Percentiles rank a stretch among this genome's conserved stretches.
Evolutionary conservation across 2,797 vertebrate species (phyloP).

Genomic region (Phrynocephalus guinanensis): DNA sequence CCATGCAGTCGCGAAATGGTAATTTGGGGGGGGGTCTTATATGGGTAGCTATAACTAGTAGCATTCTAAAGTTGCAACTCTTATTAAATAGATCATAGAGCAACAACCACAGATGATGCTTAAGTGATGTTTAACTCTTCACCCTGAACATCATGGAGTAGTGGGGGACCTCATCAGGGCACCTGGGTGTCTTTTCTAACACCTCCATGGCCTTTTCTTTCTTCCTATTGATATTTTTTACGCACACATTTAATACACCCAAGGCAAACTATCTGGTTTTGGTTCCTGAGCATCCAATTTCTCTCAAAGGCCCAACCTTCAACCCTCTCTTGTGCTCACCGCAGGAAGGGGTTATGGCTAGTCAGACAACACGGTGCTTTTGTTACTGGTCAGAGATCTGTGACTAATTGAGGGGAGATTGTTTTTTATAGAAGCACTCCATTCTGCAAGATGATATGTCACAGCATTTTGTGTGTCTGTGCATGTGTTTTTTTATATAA

Average conservation of each 20-base stretch:
- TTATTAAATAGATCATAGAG: too few relatives aligned
- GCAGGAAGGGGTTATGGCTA: conserved; percentile 26
- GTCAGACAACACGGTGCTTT: conserved; percentile 13
- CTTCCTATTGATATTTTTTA: neutral
- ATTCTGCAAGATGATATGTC: neutral
- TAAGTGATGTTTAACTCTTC: too few relatives aligned
- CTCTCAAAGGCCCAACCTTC: neutral
- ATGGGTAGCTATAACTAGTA: too few relatives aligned
- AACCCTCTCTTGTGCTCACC: neutral
- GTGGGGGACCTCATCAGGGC: too few relatives aligned
- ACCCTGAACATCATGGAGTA: too few relatives aligned
- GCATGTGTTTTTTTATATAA: neutral
- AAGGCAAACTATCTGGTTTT: neutral
- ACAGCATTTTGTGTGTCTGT: neutral
- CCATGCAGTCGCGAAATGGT: too few relatives aligned
- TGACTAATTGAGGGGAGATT: too few relatives aligned
- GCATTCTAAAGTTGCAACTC: too few relatives aligned
- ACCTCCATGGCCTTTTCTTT: neutral
- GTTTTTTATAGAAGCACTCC: conserved; percentile 29
- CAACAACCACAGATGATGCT: too few relatives aligned
- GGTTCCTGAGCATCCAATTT: accelerated
- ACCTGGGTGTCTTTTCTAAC: neutral
- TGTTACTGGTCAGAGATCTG: neutral
- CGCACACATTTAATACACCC: neutral
- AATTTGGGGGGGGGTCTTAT: too few relatives aligned